Base-by-base conservation (phyloP, 1,140 invertebrate genomes). In the Scaptomyza montana region DNA sequence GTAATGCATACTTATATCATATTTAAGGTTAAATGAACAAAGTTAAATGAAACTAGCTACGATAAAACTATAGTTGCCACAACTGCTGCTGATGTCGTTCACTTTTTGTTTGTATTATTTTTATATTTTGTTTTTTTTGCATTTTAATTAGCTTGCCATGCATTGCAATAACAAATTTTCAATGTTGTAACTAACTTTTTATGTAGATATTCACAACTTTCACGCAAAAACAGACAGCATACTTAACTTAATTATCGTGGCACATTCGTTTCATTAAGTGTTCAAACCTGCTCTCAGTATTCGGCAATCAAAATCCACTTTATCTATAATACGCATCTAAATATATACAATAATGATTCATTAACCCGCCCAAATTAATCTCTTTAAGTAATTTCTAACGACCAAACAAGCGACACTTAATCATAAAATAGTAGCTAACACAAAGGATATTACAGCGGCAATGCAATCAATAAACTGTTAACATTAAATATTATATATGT, bases 31-130 rank as follows among this genome's bases (percentile, higher is more conserved):
- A 62, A 72, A 80, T 80, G 61, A 66, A 76, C 70, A 78, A 69
- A 69, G 56, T 77, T 81, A n/a, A 50, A 57, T 62, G 7, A 39
- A 70, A 73, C 51, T 72, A 46, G 33, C 61, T 46, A 30, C 45
- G 69, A 65, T 74, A 74, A 74, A 81, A 25, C 21, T 2, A 69
- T 78, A 81, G 77, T 79, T 66, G 61, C 63, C 62, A 43, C 28
- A 60, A 39, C 43, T 54, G 43, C 12, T 13, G 41, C 45, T 50
- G 30, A 5, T 33, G 5, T 33, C 7, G 30, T 33, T 33, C 30
- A 36, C 45, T 60, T 63, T 19, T 69, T 41, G 39, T 10, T 59
- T 36, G 39, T 33, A 16, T 16, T 16, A 1, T 16, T 16, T 16
- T 16, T 16, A n/a, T 16, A 16, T 50, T 43, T n/a, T 1, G 4